Evolutionary conservation across 2,797 vertebrate genomes (phyloP), one percentile per base, ranked within the genome.

Genomic region (Hydrocynus forskahlii): DNA sequence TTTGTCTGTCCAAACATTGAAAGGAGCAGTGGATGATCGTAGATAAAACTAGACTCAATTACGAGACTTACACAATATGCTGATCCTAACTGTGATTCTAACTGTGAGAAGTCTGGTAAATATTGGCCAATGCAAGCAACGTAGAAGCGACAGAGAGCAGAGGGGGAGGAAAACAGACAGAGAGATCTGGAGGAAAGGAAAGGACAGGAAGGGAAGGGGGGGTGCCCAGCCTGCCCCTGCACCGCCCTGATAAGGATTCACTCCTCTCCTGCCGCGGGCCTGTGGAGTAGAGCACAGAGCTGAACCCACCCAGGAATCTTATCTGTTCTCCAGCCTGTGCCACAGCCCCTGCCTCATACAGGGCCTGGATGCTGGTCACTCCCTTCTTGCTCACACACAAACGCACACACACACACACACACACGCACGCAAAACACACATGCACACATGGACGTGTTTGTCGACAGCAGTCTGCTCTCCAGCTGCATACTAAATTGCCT

Each of bases 251-350:
- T 95, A 95, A 95, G 86, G 19, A 82, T 50, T 48, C 77, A 55
- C 80, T 78, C 74, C 66, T 80, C 86, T 75, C 86, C 83, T 88
- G 88, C 90, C 90, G 76, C 84, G 76, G 88, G 89, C 91, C 91
- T 89, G 83, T 81, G 88, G 90, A 88, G 85, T 87, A 90, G 88
- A 89, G 86, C 88, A 86, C 88, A 85, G 88, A 89, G 90, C 91
- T 88, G 90, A 90, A 93, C 89, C 91, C 93, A 94, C 93, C 89
- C 92, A 93, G 93, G 94, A 94, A 94, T 94, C 92, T 94, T 95
- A 95, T 95, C 94, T 93, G 86, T 87, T 87, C 85, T 85, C 90
- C 93, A 94, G 93, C 87, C 92, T 90, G 85, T 88, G 88, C 90
- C 85, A 86, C 94, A 94, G 93, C 87, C 92, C 89, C 83, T 88